Percentiles rank a stretch among this genome's conserved stretches.
Evolutionary conservation across 2,888 invertebrate genomes (phyloP).

Genomic region (Andrena bucephala): DNA sequence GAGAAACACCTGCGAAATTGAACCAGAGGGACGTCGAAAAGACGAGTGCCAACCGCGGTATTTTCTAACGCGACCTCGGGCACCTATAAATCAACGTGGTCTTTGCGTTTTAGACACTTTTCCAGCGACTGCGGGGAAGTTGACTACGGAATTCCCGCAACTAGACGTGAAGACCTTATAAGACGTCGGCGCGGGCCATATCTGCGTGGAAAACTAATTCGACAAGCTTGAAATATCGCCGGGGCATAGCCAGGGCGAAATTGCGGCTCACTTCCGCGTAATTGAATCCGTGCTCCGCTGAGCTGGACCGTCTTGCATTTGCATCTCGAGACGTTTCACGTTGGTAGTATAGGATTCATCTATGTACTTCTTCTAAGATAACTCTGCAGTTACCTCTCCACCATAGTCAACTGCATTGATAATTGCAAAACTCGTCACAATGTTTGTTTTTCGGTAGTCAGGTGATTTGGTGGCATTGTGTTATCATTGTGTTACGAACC

Average conservation of each 20-base stretch:
- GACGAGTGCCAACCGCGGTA: neutral
- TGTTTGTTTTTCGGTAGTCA: no score
- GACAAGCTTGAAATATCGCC: constrained; percentile 48
- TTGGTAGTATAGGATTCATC: neutral
- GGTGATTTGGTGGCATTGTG: no score
- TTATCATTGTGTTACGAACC: no score
- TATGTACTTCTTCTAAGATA: neutral
- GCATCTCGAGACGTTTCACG: neutral
- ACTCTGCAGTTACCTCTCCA: neutral
- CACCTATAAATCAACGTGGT: constrained; percentile 28
- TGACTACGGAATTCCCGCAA: constrained; percentile 6
- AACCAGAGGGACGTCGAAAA: neutral
- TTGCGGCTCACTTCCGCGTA: constrained; percentile 32
- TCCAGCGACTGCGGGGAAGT: neutral
- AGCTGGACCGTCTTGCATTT: constrained; percentile 8
- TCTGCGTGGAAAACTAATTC: constrained; percentile 42
- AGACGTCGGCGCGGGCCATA: constrained; percentile 3
- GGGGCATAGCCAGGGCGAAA: constrained; percentile 6
- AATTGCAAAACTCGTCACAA: neutral
- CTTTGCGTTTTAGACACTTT: constrained; percentile 19
- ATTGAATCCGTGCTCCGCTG: constrained; percentile 43
- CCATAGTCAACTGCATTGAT: neutral
- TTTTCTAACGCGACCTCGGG: neutral
- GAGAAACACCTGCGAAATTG: neutral
- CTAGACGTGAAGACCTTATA: constrained; percentile 3